Evolutionary conservation across 2,797 vertebrate genomes (phyloP).

Genomic region (Acomys russatus): DNA sequence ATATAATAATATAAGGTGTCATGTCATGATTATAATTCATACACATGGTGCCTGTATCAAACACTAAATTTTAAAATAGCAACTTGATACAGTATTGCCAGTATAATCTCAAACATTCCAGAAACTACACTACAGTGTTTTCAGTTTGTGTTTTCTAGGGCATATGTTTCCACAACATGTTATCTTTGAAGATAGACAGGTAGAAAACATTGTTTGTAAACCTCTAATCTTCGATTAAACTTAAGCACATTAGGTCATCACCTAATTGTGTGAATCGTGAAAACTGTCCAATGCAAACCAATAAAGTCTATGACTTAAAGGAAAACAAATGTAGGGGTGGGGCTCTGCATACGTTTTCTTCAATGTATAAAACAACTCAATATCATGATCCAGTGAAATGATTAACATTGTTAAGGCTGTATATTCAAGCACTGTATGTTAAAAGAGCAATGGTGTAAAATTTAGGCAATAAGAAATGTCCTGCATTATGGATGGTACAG

Average conservation of each 20-base stretch:
- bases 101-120: conserved; percentile 80
- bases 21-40: conserved; percentile 81
- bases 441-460: conserved; percentile 91
- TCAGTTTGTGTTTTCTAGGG: conserved; percentile 84
- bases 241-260: conserved; percentile 85
- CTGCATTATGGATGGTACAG: conserved; percentile 90
- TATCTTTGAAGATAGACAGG: conserved; percentile 85
- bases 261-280: conserved; percentile 85
- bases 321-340: conserved; percentile 76
- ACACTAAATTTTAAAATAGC: conserved; percentile 83
- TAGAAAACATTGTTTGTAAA: conserved; percentile 89
- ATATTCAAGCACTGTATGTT: conserved; percentile 97
- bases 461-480: conserved; percentile 93
- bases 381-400: conserved; percentile 90
- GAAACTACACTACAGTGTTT: conserved; percentile 84
- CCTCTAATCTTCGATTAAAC: conserved; percentile 87
- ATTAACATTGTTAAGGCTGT: conserved; percentile 94
- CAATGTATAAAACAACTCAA: conserved; percentile 91
- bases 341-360: conserved; percentile 85
- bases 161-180: conserved; percentile 82
- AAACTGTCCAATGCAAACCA: conserved; percentile 82
- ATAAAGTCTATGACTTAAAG: conserved; percentile 82
- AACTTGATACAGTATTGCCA: conserved; percentile 78
- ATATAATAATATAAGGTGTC: conserved; percentile 81
- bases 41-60: conserved; percentile 85